phyloP scores from a whole-genome alignment of 2,113 vertebrate species.

The Meleagris gallopavo region DNA sequence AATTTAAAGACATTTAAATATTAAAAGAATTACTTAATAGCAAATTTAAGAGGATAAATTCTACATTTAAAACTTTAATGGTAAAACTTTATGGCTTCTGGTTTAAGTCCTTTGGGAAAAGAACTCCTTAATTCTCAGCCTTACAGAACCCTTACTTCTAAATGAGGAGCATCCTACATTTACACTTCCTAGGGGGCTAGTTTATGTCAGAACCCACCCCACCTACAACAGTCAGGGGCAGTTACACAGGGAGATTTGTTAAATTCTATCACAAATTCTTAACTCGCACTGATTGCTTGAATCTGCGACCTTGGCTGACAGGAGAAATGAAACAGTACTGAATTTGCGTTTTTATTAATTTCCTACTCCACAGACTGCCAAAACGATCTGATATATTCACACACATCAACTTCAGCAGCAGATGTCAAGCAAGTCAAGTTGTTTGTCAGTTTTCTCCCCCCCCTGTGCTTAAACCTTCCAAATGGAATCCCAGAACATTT shows the following conservation, averaged over 20 bases:
- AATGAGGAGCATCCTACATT: accelerated
- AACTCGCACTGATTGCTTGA: not conserved
- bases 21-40: not conserved
- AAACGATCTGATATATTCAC: slow-evolving; percentile 32
- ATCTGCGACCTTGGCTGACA: not conserved
- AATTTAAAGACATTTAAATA: not conserved
- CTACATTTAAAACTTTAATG: not conserved
- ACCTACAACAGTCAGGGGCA: not conserved
- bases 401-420: not conserved
- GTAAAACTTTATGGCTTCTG: not conserved
- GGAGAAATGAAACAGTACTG: slow-evolving; percentile 2
- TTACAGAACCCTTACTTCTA: not conserved
- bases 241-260: not conserved
- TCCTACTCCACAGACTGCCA: not conserved
- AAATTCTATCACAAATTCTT: not conserved
- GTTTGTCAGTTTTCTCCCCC: not conserved
- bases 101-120: not conserved
- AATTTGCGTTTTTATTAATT: slow-evolving; percentile 6
- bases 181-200: accelerated
- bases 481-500: slow-evolving; percentile 26
- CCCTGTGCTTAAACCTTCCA: not conserved
- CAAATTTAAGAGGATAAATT: not conserved
- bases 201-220: not conserved
- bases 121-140: not conserved
- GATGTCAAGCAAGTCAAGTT: slow-evolving; percentile 28